Conservation (phyloP, 1,140 invertebrate genomes). For the Dendroctonus ponderosae region DNA sequence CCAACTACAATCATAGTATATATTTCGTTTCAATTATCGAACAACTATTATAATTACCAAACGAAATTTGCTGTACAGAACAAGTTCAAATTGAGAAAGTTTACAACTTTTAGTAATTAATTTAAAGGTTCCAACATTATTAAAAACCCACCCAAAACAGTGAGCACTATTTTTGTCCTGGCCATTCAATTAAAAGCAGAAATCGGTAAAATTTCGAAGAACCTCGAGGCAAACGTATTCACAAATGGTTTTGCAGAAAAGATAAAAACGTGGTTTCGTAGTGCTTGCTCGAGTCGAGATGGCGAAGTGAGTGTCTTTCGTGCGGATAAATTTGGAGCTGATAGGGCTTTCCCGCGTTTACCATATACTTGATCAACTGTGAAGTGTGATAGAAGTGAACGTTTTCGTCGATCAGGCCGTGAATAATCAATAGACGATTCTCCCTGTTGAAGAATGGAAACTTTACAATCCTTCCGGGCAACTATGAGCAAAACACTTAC, state of each 20-base stretch:
- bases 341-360: constrained; percentile 89
- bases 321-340: constrained; percentile 91
- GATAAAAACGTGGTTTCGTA: constrained; percentile 91
- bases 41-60: too few relatives aligned
- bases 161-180: too few relatives aligned
- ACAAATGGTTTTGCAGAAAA: constrained; percentile 89
- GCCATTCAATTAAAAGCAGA: too few relatives aligned
- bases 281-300: constrained; percentile 91
- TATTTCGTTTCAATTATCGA: too few relatives aligned
- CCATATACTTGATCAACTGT: constrained; percentile 83
- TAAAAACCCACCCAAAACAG: too few relatives aligned
- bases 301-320: constrained; percentile 90
- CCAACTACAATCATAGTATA: too few relatives aligned
- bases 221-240: neutral
- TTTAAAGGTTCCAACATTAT: too few relatives aligned
- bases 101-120: too few relatives aligned
- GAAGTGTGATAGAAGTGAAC: constrained; percentile 98
- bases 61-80: too few relatives aligned
- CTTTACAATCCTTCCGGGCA: too few relatives aligned
- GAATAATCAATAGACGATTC: constrained; percentile 92
- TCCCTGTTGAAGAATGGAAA: constrained; percentile 59
- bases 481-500: constrained; percentile 56
- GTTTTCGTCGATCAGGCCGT: constrained; percentile 98
- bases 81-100: too few relatives aligned
- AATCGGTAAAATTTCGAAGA: too few relatives aligned